phyloP scores from a whole-genome alignment of 2,797 vertebrate species.

The Mionectes olivaceus region DNA sequence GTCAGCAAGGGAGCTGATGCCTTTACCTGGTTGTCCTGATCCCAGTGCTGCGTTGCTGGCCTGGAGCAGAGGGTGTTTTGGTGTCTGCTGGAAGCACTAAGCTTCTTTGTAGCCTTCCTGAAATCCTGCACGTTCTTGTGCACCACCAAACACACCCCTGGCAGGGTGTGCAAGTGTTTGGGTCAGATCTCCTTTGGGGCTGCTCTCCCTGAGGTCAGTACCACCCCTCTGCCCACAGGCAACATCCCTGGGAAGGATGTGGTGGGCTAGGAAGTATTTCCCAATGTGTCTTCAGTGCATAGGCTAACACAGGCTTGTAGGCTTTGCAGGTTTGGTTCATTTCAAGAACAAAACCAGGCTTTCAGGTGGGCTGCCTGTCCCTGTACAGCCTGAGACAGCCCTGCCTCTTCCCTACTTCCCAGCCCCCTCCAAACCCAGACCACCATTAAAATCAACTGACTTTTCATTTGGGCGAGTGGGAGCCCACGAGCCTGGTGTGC shows the following conservation, averaged over 20 bases:
- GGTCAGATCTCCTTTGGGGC: neutral
- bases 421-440: neutral
- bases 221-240: neutral
- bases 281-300: neutral
- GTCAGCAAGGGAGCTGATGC: neutral
- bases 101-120: neutral
- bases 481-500: rapidly evolving
- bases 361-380: neutral
- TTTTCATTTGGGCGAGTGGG: neutral
- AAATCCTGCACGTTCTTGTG: neutral
- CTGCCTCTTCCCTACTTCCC: neutral
- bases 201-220: neutral
- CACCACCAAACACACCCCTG: rapidly evolving
- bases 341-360: rapidly evolving
- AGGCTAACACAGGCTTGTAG: neutral
- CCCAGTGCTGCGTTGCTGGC: neutral
- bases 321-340: neutral
- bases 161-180: neutral
- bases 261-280: neutral
- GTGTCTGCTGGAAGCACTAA: neutral
- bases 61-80: neutral
- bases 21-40: neutral
- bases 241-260: neutral
- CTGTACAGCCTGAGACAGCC: neutral
- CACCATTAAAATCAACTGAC: neutral